phyloP scores from a whole-genome alignment of 1,140 invertebrate species.

The Andricus grossulariae region DNA sequence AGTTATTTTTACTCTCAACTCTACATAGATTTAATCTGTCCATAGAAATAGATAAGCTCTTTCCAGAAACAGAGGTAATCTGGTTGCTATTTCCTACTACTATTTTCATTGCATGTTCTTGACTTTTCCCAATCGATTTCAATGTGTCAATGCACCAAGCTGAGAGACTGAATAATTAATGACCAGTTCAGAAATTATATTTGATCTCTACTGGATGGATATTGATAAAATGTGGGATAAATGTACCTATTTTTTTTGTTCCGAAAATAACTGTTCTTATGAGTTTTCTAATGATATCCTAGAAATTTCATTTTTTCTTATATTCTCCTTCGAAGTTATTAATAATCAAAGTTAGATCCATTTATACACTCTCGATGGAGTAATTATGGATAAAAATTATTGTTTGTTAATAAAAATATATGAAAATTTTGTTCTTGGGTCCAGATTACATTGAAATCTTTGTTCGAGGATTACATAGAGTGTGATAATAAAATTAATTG shows the following conservation, averaged over 20 bases:
- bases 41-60: neutral
- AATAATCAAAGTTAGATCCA: too few species aligned
- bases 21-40: neutral
- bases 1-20: neutral
- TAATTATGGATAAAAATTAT: too few species aligned
- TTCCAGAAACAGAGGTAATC: neutral
- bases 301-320: too few species aligned
- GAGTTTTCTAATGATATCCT: neutral
- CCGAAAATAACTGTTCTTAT: neutral
- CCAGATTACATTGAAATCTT: too few species aligned
- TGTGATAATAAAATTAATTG: too few species aligned
- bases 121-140: conserved; percentile 6
- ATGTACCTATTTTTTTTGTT: neutral
- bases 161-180: conserved; percentile 26
- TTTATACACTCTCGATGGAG: too few species aligned
- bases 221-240: too few species aligned
- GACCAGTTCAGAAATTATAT: neutral
- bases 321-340: too few species aligned
- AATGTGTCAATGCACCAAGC: conserved; percentile 29
- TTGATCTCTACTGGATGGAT: neutral
- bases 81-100: neutral
- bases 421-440: too few species aligned
- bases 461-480: too few species aligned
- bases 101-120: neutral
- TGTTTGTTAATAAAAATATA: too few species aligned